phyloP scores from a whole-genome alignment of 2,888 invertebrate species.

The Drosophila lacicola region DNA sequence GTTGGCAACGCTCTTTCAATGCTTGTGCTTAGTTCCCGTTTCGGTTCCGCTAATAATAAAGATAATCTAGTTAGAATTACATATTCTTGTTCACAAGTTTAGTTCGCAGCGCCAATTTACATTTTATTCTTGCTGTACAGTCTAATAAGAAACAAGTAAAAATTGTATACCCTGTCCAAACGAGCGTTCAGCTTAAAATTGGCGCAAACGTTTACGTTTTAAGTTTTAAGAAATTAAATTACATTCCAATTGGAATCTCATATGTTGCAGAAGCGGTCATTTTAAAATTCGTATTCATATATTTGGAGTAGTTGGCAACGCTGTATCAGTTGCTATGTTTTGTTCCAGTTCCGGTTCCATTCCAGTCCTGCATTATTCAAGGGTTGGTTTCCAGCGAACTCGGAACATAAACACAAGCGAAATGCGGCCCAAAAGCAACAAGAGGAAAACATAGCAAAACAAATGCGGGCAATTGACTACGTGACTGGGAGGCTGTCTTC shows the following conservation, averaged over 20 bases:
- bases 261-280: neutral
- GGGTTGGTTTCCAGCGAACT: constrained; percentile 53
- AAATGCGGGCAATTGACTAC: constrained; percentile 68
- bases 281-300: constrained; percentile 8
- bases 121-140: too few relatives aligned
- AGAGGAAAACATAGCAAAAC: constrained; percentile 60
- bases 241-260: neutral
- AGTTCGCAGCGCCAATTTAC: too few relatives aligned
- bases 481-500: constrained; percentile 58
- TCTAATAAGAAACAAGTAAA: too few relatives aligned
- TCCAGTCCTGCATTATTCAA: constrained; percentile 14
- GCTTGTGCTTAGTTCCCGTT: neutral
- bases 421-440: constrained; percentile 25
- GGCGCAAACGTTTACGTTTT: neutral
- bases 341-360: constrained; percentile 32
- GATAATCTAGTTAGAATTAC: neutral
- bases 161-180: too few relatives aligned
- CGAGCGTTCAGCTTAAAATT: neutral
- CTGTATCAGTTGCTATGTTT: constrained; percentile 12
- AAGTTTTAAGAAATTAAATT: neutral
- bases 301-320: constrained; percentile 48
- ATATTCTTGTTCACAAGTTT: too few relatives aligned
- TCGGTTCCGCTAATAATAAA: neutral
- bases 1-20: constrained; percentile 36
- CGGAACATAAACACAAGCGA: constrained; percentile 56